Conservation (phyloP, 1,140 invertebrate genomes). For the Drosophila nannoptera region DNA sequence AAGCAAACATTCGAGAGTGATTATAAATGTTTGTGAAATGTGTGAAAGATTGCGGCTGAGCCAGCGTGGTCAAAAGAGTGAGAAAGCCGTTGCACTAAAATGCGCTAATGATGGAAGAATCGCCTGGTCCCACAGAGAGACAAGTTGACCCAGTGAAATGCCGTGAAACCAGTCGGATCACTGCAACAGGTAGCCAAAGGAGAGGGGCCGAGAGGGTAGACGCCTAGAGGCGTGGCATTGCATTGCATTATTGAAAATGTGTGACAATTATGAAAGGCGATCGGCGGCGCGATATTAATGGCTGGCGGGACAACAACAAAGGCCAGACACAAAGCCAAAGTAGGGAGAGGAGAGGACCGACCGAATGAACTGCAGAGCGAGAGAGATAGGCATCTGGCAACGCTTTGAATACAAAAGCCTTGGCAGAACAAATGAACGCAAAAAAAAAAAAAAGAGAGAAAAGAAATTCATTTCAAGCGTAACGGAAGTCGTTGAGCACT, state of each 20-base stretch:
- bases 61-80: neutral
- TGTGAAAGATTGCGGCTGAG: conserved; percentile 27
- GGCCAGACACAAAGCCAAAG: conserved; percentile 4
- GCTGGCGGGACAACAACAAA: conserved; percentile 52
- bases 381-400: conserved; percentile 64
- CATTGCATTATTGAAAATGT: conserved; percentile 51
- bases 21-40: conserved; percentile 47
- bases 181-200: neutral
- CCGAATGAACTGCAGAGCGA: conserved; percentile 20
- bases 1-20: conserved; percentile 48
- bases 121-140: neutral
- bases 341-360: neutral
- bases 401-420: conserved; percentile 39
- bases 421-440: conserved; percentile 62
- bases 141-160: conserved; percentile 54
- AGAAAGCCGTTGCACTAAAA: conserved; percentile 50
- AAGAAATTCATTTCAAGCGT: conserved; percentile 60
- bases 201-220: neutral
- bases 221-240: neutral
- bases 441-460: conserved; percentile 15
- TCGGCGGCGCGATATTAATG: conserved; percentile 60
- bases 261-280: conserved; percentile 73
- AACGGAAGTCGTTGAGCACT: conserved; percentile 69
- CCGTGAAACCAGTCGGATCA: conserved; percentile 40
- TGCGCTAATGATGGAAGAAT: conserved; percentile 48